Evolutionary conservation across 2,888 invertebrate genomes (phyloP).

Genomic region (Tillus elongatus): DNA sequence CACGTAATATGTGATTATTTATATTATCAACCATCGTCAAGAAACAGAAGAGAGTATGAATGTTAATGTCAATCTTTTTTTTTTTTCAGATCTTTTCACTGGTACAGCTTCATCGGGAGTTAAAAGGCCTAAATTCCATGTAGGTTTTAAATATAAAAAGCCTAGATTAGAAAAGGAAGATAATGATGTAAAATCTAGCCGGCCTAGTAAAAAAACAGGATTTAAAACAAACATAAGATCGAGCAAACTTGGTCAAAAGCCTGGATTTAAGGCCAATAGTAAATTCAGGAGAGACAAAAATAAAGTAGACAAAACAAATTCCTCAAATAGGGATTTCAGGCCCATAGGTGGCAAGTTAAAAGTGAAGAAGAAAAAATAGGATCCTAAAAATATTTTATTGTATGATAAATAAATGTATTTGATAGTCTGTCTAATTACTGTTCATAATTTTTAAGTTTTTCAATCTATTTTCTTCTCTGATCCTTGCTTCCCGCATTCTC

Average conservation of each 20-base stretch:
- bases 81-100: slow-evolving; percentile 29
- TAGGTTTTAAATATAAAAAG: slow-evolving; percentile 29
- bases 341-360: slow-evolving; percentile 30
- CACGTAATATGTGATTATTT: no score
- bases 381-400: not conserved
- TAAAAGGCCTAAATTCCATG: slow-evolving; percentile 24
- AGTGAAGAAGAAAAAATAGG: not conserved
- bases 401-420: not conserved
- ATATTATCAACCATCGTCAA: no score
- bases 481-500: slow-evolving; percentile 39
- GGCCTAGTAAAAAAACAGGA: slow-evolving; percentile 5
- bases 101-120: no score
- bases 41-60: no score
- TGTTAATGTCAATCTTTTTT: no score
- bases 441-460: slow-evolving; percentile 22
- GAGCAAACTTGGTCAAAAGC: not conserved
- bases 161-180: slow-evolving; percentile 20
- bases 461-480: slow-evolving; percentile 32
- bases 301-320: slow-evolving; percentile 30
- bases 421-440: no score
- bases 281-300: slow-evolving; percentile 15
- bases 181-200: not conserved
- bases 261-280: slow-evolving; percentile 10
- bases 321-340: slow-evolving; percentile 29
- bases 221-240: slow-evolving; percentile 13